Evolutionary conservation across 2,113 vertebrate genomes (phyloP), one percentile per base, ranked within the genome.

Genomic region (Proteles cristata): DNA sequence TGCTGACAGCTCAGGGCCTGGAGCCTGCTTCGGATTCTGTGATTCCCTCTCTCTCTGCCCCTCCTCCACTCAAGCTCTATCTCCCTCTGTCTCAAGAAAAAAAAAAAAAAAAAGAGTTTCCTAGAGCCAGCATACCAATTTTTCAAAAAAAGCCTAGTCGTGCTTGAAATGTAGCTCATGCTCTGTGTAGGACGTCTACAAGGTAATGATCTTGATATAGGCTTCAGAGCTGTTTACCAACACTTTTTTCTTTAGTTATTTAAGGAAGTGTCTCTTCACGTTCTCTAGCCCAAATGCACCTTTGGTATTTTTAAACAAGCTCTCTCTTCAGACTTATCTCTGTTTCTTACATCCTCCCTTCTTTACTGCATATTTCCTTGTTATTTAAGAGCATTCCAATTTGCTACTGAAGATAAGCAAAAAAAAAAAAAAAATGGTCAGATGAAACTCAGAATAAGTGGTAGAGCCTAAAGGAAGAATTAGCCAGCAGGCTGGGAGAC

Each of bases 201-300:
- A 88, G 31, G 79, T 3, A 81, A 61, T 48, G 21, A 95, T 89
- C 97, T 95, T 23, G 87, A 28, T 6, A 11, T 21, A 79, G 45
- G 2, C 63, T 97, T 97, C 58, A n/a, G 97, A 97, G 92, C 82
- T 81, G n/a, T 82, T 96, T 26, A 90, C 26, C 88, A 93, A 65
- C 53, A 28, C 21, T 8, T n/a, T 97, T 93, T 82, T 77, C 90
- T 66, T 6, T 68, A 45, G 2, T 43, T 95, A 83, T 45, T 66
- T 50, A 58, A 77, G 14, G 48, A 28, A 93, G 5, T 79, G 26
- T 58, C 28, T 81, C 69, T 79, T 58, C 1, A 93, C 33, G 74
- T 90, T 71, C 65, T 93, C 45, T 77, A 35, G 35, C 88, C 80
- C 21, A 31, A 35, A 92, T 43, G 7, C 1, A 89, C 83, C 33